These are phyloP conservation scores for Rhopalosiphum maidis DNA, from an alignment of 1,140 invertebrate genomes.

Conservation along the genomic window DNA sequence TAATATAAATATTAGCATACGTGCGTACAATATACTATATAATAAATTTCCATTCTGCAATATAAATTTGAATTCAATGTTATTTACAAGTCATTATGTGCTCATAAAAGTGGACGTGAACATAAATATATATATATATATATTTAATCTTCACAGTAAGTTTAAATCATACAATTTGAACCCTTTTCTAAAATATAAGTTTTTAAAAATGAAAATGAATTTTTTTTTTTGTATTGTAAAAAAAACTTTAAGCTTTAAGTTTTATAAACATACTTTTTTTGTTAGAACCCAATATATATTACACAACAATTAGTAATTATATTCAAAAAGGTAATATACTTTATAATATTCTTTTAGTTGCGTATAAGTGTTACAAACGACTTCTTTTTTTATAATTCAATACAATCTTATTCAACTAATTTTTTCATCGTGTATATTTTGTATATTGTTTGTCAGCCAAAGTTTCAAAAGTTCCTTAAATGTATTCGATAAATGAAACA, in stretches of 20 bases:
- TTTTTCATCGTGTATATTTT: background rate
- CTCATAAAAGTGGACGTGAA: background rate
- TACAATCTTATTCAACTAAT: background rate
- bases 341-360: background rate
- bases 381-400: background rate
- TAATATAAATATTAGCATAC: background rate
- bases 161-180: background rate
- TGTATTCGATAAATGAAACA: background rate
- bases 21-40: background rate
- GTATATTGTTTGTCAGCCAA: background rate
- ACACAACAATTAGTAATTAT: background rate
- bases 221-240: background rate
- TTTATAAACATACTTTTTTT: background rate
- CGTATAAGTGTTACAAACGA: background rate
- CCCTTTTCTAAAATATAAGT: background rate
- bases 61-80: background rate
- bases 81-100: background rate
- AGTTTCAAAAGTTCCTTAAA: background rate
- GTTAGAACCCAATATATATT: background rate
- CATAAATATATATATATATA: background rate
- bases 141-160: background rate
- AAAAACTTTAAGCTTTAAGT: background rate
- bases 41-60: background rate
- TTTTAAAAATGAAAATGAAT: background rate
- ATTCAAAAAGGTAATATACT: background rate